These are phyloP conservation scores for Hemistola chrysoprasaria DNA, from an alignment of 2,888 invertebrate species.

Conservation along the genomic window DNA sequence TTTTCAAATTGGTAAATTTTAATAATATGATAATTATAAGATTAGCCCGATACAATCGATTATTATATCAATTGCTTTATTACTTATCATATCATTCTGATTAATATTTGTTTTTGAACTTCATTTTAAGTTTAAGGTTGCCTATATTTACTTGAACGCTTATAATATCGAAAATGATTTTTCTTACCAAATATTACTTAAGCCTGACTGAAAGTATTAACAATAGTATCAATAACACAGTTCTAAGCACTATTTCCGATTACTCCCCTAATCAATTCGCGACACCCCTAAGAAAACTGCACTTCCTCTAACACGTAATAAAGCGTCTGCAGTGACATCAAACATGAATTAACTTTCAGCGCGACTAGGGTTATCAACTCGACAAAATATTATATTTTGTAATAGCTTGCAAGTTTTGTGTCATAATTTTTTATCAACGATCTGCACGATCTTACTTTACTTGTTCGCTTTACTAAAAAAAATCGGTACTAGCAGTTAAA, in stretches of 20 bases:
- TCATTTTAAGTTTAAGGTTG: no score
- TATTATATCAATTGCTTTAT: no score
- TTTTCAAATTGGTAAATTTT: conserved; percentile 33
- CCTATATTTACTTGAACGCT: no score
- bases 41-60: background rate
- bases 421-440: no score
- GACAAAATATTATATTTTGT: conserved; percentile 3
- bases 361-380: conserved; percentile 18
- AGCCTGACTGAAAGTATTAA: background rate
- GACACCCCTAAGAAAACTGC: conserved; percentile 57
- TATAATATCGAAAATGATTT: no score
- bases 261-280: conserved; percentile 27
- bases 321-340: conserved; percentile 71
- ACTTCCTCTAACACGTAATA: conserved; percentile 66
- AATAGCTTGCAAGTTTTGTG: no score
- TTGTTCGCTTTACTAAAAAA: no score
- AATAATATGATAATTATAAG: conserved; percentile 3
- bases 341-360: conserved; percentile 79
- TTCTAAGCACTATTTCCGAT: conserved; percentile 12
- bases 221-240: conserved; percentile 15
- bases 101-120: no score
- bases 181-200: background rate
- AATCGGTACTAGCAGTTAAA: no score
- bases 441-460: no score
- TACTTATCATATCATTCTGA: no score